These are phyloP conservation scores for Pristis pectinata DNA, from an alignment of 2,797 vertebrate species.

Conservation along the genomic window DNA sequence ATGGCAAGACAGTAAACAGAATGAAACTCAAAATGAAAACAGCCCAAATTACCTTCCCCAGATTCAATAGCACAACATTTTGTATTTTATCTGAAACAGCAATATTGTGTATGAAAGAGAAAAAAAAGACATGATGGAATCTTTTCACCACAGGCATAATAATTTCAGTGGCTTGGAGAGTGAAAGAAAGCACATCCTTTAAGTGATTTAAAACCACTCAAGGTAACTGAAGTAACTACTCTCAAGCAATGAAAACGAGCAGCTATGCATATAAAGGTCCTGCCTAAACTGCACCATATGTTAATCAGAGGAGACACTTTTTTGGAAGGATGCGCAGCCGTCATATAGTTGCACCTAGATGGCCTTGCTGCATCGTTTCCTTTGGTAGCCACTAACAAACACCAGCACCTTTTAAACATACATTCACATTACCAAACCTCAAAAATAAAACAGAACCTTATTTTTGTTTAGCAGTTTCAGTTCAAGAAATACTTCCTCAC, in stretches of 20 bases:
- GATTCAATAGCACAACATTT: not conserved
- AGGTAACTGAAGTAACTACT: not conserved
- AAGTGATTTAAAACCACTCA: not conserved
- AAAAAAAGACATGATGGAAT: not conserved
- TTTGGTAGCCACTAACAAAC: not conserved
- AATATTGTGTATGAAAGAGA: not conserved
- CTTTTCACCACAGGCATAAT: not conserved
- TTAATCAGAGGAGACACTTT: not conserved
- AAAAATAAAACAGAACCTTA: not conserved
- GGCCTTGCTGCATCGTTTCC: not conserved
- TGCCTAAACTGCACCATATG: conserved; percentile 22
- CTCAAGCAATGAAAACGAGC: not conserved
- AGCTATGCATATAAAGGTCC: not conserved
- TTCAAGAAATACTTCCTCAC: conserved; percentile 1
- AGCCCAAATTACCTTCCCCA: not conserved
- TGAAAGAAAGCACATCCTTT: not conserved
- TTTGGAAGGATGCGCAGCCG: not conserved
- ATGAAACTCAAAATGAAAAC: not conserved
- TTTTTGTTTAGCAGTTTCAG: not conserved
- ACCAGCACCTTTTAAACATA: not conserved
- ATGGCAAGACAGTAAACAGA: not conserved
- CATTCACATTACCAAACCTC: not conserved
- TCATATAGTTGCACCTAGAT: not conserved
- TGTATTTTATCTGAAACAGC: not conserved
- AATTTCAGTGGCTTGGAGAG: not conserved